Percentiles rank a stretch among this genome's conserved stretches.
phyloP scores from a whole-genome alignment of 2,113 vertebrate genomes.

The Pelvicachromis taeniatus region DNA sequence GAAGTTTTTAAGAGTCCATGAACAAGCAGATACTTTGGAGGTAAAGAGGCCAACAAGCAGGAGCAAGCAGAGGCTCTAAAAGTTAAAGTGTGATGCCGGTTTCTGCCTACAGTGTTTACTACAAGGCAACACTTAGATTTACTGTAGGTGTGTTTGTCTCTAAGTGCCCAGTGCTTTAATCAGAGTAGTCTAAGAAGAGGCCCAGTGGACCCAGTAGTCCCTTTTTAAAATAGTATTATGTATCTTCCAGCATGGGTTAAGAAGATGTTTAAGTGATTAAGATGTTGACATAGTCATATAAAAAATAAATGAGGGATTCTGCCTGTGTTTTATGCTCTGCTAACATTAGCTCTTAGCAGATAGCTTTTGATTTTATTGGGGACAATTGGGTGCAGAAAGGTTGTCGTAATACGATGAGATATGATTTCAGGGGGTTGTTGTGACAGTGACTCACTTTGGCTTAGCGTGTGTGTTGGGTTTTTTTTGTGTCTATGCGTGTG shows the following conservation, averaged over 20 bases:
- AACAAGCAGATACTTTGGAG: not conserved
- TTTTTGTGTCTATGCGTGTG: not conserved
- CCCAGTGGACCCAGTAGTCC: not conserved
- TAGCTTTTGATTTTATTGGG: not conserved
- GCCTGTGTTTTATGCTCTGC: not conserved
- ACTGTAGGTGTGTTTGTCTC: not conserved
- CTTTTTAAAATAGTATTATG: not conserved
- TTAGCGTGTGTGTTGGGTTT: not conserved
- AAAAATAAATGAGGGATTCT: not conserved
- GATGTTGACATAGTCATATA: not conserved
- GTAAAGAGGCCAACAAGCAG: not conserved
- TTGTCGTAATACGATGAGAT: not conserved
- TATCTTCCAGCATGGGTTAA: not conserved
- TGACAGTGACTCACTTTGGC: not conserved
- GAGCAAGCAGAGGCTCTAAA: not conserved
- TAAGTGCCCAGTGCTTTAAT: not conserved
- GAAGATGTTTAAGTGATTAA: not conserved
- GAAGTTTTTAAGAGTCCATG: slow-evolving; percentile 8
- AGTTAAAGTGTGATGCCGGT: not conserved
- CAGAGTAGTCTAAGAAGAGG: not conserved
- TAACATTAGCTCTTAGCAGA: not conserved
- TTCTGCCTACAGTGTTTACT: not conserved
- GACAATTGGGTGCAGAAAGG: not conserved
- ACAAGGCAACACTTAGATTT: not conserved
- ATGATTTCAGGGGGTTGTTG: not conserved